A percentile compares a stretch with the other conserved stretches of the same genome.
Conservation (phyloP, 2,888 invertebrate species). For the Phania funesta region DNA sequence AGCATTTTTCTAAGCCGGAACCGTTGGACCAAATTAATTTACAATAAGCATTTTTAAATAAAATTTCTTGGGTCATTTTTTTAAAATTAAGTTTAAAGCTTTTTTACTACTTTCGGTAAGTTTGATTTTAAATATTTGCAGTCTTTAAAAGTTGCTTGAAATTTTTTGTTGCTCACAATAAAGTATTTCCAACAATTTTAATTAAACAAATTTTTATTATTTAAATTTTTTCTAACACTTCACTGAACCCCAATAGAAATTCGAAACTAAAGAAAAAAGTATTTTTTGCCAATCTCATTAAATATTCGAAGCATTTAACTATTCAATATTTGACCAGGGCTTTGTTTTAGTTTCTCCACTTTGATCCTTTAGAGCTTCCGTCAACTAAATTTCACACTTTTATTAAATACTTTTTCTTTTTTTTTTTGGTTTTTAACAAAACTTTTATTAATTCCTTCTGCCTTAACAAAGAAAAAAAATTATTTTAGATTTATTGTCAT, state of each 20-base stretch:
- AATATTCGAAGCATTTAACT: slow-evolving; percentile 64
- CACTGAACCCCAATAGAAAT: background rate
- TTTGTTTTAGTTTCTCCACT: slow-evolving; percentile 29
- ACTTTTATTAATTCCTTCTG: slow-evolving; percentile 47
- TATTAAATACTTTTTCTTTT: slow-evolving; percentile 53
- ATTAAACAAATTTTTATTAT: slow-evolving; percentile 29
- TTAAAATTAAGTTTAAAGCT: too few species aligned
- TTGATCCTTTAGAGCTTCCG: slow-evolving; percentile 20
- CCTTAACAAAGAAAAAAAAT: background rate
- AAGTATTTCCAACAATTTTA: slow-evolving; percentile 20
- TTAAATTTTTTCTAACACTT: slow-evolving; percentile 23
- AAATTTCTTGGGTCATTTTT: too few species aligned
- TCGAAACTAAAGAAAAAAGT: background rate
- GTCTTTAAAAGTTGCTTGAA: too few species aligned
- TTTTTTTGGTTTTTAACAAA: background rate
- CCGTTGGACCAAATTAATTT: too few species aligned
- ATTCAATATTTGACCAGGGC: slow-evolving; percentile 50
- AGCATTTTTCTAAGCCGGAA: too few species aligned
- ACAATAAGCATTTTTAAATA: too few species aligned
- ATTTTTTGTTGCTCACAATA: too few species aligned
- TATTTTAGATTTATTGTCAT: slow-evolving; percentile 61
- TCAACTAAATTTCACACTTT: slow-evolving; percentile 66
- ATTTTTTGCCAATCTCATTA: slow-evolving; percentile 58
- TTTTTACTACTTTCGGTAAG: too few species aligned
- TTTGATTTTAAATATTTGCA: too few species aligned